Base-by-base conservation (phyloP, 2,113 vertebrate genomes). In the Chloroceryle aenea region DNA sequence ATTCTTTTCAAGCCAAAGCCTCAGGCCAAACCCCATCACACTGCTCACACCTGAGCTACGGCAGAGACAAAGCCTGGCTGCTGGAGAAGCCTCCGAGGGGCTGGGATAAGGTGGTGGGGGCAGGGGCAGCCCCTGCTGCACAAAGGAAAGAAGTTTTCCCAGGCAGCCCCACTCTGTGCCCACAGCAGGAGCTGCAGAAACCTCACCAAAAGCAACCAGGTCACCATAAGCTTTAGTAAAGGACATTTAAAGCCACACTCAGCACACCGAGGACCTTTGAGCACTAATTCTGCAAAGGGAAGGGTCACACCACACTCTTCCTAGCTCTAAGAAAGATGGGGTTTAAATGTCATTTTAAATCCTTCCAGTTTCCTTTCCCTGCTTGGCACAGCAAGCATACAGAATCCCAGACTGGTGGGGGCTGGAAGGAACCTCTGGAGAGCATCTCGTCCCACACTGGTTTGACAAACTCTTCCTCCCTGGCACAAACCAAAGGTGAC, bases 381-480 rank as follows among this genome's bases (percentile, higher is more conserved):
- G 45, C 12, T 0, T 1, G 29, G 67, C 9, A 10, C 55, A 71
- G 63, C 0, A 13, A 19, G 27, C 8, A 56, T 4, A 8, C 30
- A 56, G 55, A 56, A n/a, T n/a, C 19, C 30, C 55, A 56, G 55
- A 18, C 30, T 20, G 55, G 55, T 21, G 18, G 10, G 32, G 55
- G 19, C 18, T 56, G 30, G 19, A 32, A 56, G 55, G 30, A 30
- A 56, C 55, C 55, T 56, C 30, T n/a, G 30, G 55, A 55, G 55
- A 56, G 30, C 55, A 56, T n/a, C 55, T n/a, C 30, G 20, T 56
- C 55, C 55, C 42, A 4, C 3, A 1, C 4, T 16, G n/a, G 12
- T 34, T 34, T n/a, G 1, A 1, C 23, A 2, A 0, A 1, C 42
- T 12, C 29, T 6, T 14, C 48, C 4, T 10, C 2, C 42, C 73